Evolutionary conservation across 2,888 invertebrate species (phyloP).

Genomic region (Drosophila recens): DNA sequence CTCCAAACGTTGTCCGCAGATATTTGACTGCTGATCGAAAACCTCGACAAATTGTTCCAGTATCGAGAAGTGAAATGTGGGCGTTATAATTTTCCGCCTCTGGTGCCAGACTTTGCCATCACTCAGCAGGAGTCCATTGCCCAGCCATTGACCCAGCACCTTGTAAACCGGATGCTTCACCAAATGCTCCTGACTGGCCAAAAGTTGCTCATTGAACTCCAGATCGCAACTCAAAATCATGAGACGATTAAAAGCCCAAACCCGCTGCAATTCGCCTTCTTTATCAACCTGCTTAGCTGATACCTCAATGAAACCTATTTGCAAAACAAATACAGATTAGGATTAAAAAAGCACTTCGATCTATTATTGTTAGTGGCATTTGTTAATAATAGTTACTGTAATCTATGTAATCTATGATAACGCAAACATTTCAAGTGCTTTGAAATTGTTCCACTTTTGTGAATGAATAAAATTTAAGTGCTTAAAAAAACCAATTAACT

Average conservation of each 20-base stretch:
- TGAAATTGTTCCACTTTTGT: neutral
- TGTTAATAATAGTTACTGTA: neutral
- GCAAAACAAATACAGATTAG: neutral
- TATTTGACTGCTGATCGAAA: constrained; percentile 88
- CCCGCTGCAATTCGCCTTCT: constrained; percentile 83
- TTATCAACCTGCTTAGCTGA: constrained; percentile 20
- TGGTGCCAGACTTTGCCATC: constrained; percentile 87
- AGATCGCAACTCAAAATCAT: constrained; percentile 84
- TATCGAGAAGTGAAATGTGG: constrained; percentile 92
- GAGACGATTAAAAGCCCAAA: constrained; percentile 85
- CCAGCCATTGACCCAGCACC: constrained; percentile 80
- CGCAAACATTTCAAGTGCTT: neutral
- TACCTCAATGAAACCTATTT: constrained; percentile 58
- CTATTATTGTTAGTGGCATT: neutral
- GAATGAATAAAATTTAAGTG: neutral
- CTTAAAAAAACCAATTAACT: neutral
- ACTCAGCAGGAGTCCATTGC: constrained; percentile 80
- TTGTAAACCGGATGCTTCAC: constrained; percentile 78
- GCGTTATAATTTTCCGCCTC: constrained; percentile 90
- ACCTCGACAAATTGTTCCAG: constrained; percentile 90
- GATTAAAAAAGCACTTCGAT: neutral
- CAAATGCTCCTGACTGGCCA: constrained; percentile 75
- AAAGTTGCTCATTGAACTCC: constrained; percentile 85
- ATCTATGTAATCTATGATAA: constrained; percentile 1
- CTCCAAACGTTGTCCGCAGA: constrained; percentile 87